Conservation (phyloP, 2,888 invertebrate genomes). For the Trachelus stipa region DNA sequence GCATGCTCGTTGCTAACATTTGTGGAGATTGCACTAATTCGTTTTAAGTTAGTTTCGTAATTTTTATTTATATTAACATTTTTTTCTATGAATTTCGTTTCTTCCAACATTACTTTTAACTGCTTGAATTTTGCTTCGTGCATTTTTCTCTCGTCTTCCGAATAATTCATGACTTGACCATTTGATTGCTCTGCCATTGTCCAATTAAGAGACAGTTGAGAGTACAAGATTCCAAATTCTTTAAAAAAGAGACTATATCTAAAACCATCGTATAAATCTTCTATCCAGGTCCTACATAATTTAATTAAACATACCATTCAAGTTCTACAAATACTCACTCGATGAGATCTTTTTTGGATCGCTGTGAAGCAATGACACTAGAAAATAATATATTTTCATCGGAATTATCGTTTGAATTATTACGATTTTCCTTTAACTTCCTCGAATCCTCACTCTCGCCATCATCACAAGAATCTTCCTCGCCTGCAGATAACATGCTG, state of each 20-base stretch:
- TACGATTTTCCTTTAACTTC: constrained; percentile 28
- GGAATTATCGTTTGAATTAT: constrained; percentile 34
- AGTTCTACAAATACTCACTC: constrained; percentile 29
- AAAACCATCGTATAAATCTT: constrained; percentile 41
- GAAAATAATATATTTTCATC: constrained; percentile 58
- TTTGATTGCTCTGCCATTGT: constrained; percentile 39
- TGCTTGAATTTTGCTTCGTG: constrained; percentile 22
- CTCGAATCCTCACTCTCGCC: constrained; percentile 45
- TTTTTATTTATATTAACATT: background rate
- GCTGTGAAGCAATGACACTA: constrained; percentile 52
- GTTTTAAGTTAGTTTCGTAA: constrained; percentile 24
- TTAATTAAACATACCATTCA: background rate
- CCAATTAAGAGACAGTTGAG: constrained; percentile 67
- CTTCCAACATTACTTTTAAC: constrained; percentile 23
- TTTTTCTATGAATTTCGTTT: constrained; percentile 8
- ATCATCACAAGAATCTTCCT: constrained; percentile 56
- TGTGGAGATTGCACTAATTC: constrained; percentile 29
- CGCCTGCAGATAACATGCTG: constrained; percentile 55
- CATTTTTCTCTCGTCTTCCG: constrained; percentile 28
- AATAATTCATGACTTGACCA: constrained; percentile 8
- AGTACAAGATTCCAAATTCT: constrained; percentile 70
- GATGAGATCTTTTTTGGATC: constrained; percentile 55
- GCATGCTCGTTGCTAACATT: constrained; percentile 50
- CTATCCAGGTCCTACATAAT: background rate
- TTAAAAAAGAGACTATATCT: constrained; percentile 72